A percentile compares a stretch with the other conserved stretches of the same genome.
These are phyloP conservation scores for Reticulitermes speratus DNA, from an alignment of 1,140 invertebrate species.

Conservation along the genomic window DNA sequence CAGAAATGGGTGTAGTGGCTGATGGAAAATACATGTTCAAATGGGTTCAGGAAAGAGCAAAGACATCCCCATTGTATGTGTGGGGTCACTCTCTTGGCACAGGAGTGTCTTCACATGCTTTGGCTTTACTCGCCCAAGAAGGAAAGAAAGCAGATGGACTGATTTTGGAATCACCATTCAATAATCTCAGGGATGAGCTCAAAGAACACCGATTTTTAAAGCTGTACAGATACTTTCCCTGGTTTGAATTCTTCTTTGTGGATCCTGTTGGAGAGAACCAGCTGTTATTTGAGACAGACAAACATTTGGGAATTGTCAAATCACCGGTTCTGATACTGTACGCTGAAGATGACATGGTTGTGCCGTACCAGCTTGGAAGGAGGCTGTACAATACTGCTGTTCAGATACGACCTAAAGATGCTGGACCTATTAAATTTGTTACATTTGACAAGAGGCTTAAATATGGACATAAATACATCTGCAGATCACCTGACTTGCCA, in stretches of 20 bases:
- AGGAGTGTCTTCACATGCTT: conserved; percentile 65
- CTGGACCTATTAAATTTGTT: conserved; percentile 61
- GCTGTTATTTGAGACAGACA: conserved; percentile 68
- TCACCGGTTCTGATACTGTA: conserved; percentile 83
- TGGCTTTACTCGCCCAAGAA: conserved; percentile 56
- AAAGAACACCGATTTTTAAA: conserved; percentile 73
- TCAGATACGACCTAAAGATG: conserved; percentile 50
- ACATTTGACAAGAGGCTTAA: conserved; percentile 57
- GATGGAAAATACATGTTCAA: conserved; percentile 77
- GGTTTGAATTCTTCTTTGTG: conserved; percentile 70
- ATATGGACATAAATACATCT: conserved; percentile 66
- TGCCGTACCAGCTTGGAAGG: conserved; percentile 73
- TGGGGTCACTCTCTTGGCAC: conserved; percentile 91
- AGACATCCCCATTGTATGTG: conserved; percentile 64
- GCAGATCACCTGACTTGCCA: conserved; percentile 56
- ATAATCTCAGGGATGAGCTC: conserved; percentile 80
- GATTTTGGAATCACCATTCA: conserved; percentile 86
- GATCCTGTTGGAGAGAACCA: conserved; percentile 64
- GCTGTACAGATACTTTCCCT: conserved; percentile 62
- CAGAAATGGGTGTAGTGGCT: conserved; percentile 78
- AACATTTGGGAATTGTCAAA: conserved; percentile 63
- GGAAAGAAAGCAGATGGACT: conserved; percentile 64
- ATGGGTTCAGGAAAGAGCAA: conserved; percentile 66
- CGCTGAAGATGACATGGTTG: conserved; percentile 82
- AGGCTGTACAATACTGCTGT: conserved; percentile 66